Percentiles rank a stretch among this genome's conserved stretches.
Evolutionary conservation across 2,113 vertebrate genomes (phyloP).

Genomic region (pig (Sus scrofa)): T2T-Sscrofa CM000826.6:94625501-94626000

Average conservation of each 20-base stretch:
- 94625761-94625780: constrained; percentile 38
- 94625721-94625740: background rate
- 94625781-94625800: background rate
- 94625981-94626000: background rate
- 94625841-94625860: constrained; percentile 19
- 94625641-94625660: constrained; percentile 22
- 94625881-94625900: background rate
- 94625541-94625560: background rate
- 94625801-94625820: constrained; percentile 1
- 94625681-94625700: background rate
- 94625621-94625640: background rate
- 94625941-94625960: constrained; percentile 35
- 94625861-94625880: background rate
- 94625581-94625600: constrained; percentile 27
- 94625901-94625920: background rate
- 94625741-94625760: constrained; percentile 16
- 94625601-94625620: constrained; percentile 57
- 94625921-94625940: background rate
- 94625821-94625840: background rate
- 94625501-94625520: constrained; percentile 7
- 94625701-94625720: background rate
- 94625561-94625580: constrained; percentile 36
- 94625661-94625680: background rate
- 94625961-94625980: background rate
- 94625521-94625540: background rate